These are phyloP conservation scores for Drosophila insularis DNA, from an alignment of 1,140 invertebrate species.

Conservation along the genomic window DNA sequence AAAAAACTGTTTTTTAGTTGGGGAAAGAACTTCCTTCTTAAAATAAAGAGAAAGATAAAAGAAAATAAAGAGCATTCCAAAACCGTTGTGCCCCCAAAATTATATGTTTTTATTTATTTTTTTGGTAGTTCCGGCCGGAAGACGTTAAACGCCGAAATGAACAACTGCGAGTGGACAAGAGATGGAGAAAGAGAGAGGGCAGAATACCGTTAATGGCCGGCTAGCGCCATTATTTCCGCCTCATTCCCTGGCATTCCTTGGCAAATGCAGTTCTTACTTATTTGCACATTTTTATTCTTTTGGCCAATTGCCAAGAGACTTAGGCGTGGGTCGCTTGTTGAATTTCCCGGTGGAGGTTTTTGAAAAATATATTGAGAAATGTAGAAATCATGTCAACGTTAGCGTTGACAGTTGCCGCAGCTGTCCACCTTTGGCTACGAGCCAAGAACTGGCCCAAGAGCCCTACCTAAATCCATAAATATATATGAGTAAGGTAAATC, in stretches of 20 bases:
- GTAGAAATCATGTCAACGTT: slow-evolving; percentile 49
- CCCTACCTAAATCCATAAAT: not conserved
- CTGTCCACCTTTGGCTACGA: slow-evolving; percentile 45
- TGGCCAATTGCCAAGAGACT: slow-evolving; percentile 20
- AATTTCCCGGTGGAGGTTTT: slow-evolving; percentile 6
- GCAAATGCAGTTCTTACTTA: slow-evolving; percentile 7
- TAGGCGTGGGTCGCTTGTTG: slow-evolving; percentile 39
- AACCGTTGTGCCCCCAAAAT: not conserved
- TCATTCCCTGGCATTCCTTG: not conserved
- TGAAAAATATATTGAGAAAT: slow-evolving; percentile 6
- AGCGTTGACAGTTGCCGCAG: slow-evolving; percentile 62
- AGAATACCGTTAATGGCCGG: slow-evolving; percentile 16
- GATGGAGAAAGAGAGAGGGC: not conserved
- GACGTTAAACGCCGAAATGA: slow-evolving; percentile 16
- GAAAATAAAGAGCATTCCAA: not conserved
- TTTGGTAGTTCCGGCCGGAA: slow-evolving; percentile 19
- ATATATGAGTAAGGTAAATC: slow-evolving; percentile 1
- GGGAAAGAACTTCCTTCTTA: too few species aligned
- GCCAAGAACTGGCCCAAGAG: slow-evolving; percentile 36
- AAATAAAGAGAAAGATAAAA: too few species aligned
- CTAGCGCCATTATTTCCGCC: slow-evolving; percentile 7
- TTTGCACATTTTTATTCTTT: not conserved
- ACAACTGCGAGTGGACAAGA: not conserved
- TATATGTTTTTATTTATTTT: slow-evolving; percentile 9
- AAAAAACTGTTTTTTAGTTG: too few species aligned